phyloP scores from a whole-genome alignment of 1,140 invertebrate genomes.

The Drosophila parabipectinata region DNA sequence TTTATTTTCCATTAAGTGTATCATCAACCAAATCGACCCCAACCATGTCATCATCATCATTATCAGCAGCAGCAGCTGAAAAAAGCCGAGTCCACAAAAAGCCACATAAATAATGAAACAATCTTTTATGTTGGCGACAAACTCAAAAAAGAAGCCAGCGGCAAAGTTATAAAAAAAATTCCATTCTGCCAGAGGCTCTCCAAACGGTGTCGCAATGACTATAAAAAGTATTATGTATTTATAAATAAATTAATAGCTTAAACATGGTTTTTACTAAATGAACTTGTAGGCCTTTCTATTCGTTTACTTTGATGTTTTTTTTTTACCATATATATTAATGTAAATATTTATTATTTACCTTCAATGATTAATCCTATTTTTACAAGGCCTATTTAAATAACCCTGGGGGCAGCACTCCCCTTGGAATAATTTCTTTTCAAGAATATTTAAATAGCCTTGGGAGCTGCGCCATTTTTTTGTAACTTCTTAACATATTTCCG shows the following conservation, averaged over 20 bases:
- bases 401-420: too few species aligned
- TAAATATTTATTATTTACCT: too few species aligned
- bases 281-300: too few species aligned
- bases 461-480: conserved; percentile 50
- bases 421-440: too few species aligned
- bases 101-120: conserved; percentile 63
- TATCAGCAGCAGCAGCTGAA: conserved; percentile 34
- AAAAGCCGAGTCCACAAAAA: conserved; percentile 48
- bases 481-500: conserved; percentile 61
- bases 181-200: conserved; percentile 42
- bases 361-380: too few species aligned
- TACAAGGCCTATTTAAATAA: too few species aligned
- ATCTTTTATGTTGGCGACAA: conserved; percentile 46
- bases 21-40: conserved; percentile 46
- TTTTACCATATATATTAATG: too few species aligned
- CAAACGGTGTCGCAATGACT: not conserved
- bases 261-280: too few species aligned
- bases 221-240: too few species aligned
- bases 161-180: conserved; percentile 61
- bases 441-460: too few species aligned
- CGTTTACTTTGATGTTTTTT: too few species aligned
- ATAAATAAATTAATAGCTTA: too few species aligned
- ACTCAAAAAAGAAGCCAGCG: conserved; percentile 19
- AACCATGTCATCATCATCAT: conserved; percentile 16
- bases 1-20: conserved; percentile 50